Evolutionary conservation across 2,113 vertebrate species (phyloP).

Genomic region (Cavia aperea): DNA sequence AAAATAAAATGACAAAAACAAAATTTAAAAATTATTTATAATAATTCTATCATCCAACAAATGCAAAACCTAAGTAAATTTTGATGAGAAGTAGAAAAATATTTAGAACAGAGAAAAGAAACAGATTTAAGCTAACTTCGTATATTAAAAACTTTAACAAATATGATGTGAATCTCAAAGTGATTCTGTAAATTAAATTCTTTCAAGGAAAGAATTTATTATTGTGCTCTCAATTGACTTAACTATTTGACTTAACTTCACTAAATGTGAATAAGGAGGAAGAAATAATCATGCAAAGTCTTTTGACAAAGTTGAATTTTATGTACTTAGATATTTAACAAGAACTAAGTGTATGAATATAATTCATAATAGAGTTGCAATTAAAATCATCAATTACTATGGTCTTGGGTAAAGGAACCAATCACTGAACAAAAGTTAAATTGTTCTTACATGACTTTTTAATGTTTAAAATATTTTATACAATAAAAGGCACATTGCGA

Average conservation of each 20-base stretch:
- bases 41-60: background rate
- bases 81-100: background rate
- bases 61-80: background rate
- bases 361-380: background rate
- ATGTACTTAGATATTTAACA: background rate
- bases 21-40: background rate
- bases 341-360: background rate
- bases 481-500: background rate
- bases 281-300: background rate
- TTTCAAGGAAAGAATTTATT: background rate
- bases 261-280: background rate
- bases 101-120: background rate
- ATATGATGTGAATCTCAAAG: background rate
- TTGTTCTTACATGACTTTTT: background rate
- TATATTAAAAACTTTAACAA: background rate
- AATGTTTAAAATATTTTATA: background rate
- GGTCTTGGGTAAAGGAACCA: background rate
- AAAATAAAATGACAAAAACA: background rate
- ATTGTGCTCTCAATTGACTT: no score
- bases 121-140: background rate
- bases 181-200: background rate
- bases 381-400: conserved; percentile 18
- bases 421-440: background rate
- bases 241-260: no score
- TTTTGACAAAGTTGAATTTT: background rate